Conservation (phyloP, 2,113 vertebrate genomes). For the Toxotes jaculatrix region DNA sequence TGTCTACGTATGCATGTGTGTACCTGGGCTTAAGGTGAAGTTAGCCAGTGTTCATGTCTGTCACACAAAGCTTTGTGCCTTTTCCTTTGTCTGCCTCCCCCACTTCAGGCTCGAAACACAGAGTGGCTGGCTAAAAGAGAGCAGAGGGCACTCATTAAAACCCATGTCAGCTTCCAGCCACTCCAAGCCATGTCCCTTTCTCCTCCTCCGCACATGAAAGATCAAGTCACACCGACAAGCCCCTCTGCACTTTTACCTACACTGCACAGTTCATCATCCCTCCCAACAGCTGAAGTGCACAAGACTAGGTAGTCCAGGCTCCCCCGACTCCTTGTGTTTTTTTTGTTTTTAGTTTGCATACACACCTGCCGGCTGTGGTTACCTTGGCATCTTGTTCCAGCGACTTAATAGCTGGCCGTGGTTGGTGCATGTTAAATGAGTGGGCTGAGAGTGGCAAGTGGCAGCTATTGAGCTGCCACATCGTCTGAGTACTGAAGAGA, state of each 20-base stretch:
- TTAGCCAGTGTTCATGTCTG: constrained; percentile 43
- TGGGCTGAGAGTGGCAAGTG: constrained; percentile 44
- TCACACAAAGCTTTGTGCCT: constrained; percentile 40
- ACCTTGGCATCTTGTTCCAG: constrained; percentile 58
- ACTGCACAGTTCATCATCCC: constrained; percentile 30
- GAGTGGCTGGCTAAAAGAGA: constrained; percentile 30
- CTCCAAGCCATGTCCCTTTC: constrained; percentile 30
- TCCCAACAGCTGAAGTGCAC: constrained; percentile 10
- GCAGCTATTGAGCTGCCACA: constrained; percentile 40
- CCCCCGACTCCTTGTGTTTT: background rate
- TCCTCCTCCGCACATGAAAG: constrained; percentile 39
- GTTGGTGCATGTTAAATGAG: constrained; percentile 55
- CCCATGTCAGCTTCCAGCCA: constrained; percentile 45
- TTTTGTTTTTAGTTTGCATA: background rate
- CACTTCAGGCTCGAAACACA: constrained; percentile 24
- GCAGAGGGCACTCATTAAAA: constrained; percentile 61
- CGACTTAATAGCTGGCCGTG: constrained; percentile 41
- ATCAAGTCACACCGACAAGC: constrained; percentile 24
- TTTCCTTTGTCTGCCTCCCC: constrained; percentile 54
- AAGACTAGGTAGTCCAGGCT: background rate
- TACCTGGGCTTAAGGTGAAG: constrained; percentile 27
- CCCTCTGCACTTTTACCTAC: constrained; percentile 37
- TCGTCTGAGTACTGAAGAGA: constrained; percentile 7
- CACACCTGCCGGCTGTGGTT: constrained; percentile 71
- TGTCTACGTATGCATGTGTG: background rate